Percentiles rank a stretch among this genome's conserved stretches.
Evolutionary conservation across 2,888 invertebrate species (phyloP).

Genomic region (Boloria euphrosyne): DNA sequence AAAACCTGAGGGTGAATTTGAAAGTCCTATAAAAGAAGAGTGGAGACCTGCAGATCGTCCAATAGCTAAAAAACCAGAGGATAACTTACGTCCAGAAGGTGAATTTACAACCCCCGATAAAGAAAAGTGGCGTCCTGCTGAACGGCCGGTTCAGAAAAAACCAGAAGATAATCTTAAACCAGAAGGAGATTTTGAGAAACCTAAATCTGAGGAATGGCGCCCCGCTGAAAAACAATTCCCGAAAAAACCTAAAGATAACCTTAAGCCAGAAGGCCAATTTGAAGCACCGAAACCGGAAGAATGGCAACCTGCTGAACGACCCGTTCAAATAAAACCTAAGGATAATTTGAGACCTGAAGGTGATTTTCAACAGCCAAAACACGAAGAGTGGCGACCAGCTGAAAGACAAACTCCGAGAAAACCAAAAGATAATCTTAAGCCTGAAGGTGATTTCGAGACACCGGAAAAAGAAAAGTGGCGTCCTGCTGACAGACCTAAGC

Average conservation of each 20-base stretch:
- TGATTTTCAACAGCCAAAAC: slow-evolving; percentile 84
- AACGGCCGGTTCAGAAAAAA: slow-evolving; percentile 61
- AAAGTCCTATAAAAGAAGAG: slow-evolving; percentile 57
- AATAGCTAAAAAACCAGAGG: slow-evolving; percentile 64
- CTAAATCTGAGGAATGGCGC: slow-evolving; percentile 51
- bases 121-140: slow-evolving; percentile 68
- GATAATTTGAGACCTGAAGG: slow-evolving; percentile 82
- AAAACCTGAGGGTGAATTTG: slow-evolving; percentile 54
- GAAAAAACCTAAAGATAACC: slow-evolving; percentile 77
- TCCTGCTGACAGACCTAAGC: slow-evolving; percentile 58
- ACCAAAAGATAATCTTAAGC: slow-evolving; percentile 79
- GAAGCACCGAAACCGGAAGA: slow-evolving; percentile 56
- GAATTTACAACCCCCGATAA: slow-evolving; percentile 72
- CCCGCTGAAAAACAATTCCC: slow-evolving; percentile 59
- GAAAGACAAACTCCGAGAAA: slow-evolving; percentile 45
- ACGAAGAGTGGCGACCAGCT: slow-evolving; percentile 66
- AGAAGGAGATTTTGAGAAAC: slow-evolving; percentile 79
- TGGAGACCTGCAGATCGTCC: slow-evolving; percentile 68
- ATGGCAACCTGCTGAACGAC: slow-evolving; percentile 70
- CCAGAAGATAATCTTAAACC: slow-evolving; percentile 82
- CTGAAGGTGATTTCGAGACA: slow-evolving; percentile 77
- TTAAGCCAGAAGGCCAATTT: slow-evolving; percentile 77
- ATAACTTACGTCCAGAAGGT: slow-evolving; percentile 80
- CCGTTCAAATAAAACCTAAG: slow-evolving; percentile 61
- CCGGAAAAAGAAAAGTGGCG: slow-evolving; percentile 56